Evolutionary conservation across 2,888 invertebrate species (phyloP).

Genomic region (Gortyna flavago): DNA sequence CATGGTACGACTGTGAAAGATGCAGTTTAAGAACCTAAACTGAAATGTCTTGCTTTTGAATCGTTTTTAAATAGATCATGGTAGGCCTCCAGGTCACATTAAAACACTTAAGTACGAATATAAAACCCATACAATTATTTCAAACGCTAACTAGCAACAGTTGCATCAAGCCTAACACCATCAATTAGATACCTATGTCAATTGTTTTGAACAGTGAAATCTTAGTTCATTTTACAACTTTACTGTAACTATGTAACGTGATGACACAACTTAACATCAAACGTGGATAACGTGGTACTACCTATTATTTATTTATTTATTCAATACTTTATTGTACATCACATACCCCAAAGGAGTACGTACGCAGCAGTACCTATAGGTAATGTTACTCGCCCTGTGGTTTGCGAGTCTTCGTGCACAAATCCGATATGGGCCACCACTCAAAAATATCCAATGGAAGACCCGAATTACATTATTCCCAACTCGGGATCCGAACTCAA

Average conservation of each 20-base stretch:
- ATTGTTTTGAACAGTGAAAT: slow-evolving; percentile 23
- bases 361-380: too few species aligned
- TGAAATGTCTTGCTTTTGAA: too few species aligned
- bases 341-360: too few species aligned
- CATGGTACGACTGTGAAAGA: too few species aligned
- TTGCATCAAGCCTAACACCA: neutral
- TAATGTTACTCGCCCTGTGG: too few species aligned
- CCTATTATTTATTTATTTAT: neutral
- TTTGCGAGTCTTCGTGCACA: too few species aligned
- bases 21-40: too few species aligned
- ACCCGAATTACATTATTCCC: neutral
- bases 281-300: neutral
- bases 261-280: neutral
- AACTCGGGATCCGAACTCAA: neutral
- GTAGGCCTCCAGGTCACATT: too few species aligned
- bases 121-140: slow-evolving; percentile 6
- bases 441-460: neutral
- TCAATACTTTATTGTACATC: too few species aligned
- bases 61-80: too few species aligned
- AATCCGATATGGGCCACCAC: too few species aligned
- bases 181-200: slow-evolving; percentile 27
- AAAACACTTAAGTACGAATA: neutral
- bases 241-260: neutral
- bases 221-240: neutral
- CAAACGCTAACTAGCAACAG: slow-evolving; percentile 10